phyloP scores from a whole-genome alignment of 1,140 invertebrate species.

The Probaryconus sp. region DNA sequence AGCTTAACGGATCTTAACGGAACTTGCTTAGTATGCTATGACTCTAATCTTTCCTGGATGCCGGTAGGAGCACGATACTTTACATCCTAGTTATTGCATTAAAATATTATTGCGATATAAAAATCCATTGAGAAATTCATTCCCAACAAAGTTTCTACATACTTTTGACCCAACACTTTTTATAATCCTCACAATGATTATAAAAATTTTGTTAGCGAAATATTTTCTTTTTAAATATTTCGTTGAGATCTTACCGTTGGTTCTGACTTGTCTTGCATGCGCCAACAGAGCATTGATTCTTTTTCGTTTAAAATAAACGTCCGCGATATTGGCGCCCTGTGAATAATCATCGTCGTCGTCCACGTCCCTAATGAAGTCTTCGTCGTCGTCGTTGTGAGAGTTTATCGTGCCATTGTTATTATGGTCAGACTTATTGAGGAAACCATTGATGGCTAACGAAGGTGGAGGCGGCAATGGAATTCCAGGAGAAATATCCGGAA shows the following conservation, averaged over 20 bases:
- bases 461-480: conserved; percentile 73
- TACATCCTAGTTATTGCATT: conserved; percentile 27
- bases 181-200: too few species aligned
- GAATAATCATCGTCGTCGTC: conserved; percentile 45
- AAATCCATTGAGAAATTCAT: too few species aligned
- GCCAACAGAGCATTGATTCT: conserved; percentile 73
- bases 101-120: too few species aligned
- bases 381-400: conserved; percentile 36
- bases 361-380: conserved; percentile 53
- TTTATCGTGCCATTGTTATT: conserved; percentile 35
- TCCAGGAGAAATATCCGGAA: conserved; percentile 69
- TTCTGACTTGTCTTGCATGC: conserved; percentile 70
- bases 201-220: neutral
- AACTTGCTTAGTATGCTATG: conserved; percentile 60
- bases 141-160: too few species aligned
- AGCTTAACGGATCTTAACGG: conserved; percentile 60
- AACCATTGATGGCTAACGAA: conserved; percentile 38
- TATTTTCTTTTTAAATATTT: too few species aligned
- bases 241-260: conserved; percentile 68
- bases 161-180: too few species aligned
- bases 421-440: conserved; percentile 65
- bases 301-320: conserved; percentile 73
- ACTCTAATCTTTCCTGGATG: conserved; percentile 55
- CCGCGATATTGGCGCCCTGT: conserved; percentile 69
- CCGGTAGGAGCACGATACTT: conserved; percentile 54